A percentile compares a stretch with the other conserved stretches of the same genome.
These are phyloP conservation scores for Sapajus apella DNA, from an alignment of 2,113 vertebrate genomes.

Conservation along the genomic window DNA sequence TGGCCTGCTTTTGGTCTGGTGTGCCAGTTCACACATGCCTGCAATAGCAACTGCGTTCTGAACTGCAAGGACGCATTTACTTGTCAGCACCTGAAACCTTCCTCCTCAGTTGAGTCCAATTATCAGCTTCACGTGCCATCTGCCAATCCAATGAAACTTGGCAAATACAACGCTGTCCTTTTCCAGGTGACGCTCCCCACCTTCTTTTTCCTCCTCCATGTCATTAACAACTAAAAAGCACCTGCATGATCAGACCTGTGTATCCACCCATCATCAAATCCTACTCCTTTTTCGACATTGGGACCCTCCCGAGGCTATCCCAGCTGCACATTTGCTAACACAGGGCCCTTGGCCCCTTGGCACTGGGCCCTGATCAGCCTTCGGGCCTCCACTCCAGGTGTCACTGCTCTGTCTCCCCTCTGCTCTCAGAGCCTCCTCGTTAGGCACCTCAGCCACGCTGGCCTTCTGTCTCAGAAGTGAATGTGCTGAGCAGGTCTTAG, in stretches of 20 bases:
- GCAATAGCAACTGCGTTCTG: neutral
- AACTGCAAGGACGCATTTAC: rapidly evolving
- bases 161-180: neutral
- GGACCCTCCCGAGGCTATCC: neutral
- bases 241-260: neutral
- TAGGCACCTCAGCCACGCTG: neutral
- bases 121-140: neutral
- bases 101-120: neutral
- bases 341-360: too few species aligned
- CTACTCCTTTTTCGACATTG: rapidly evolving
- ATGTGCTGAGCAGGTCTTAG: neutral
- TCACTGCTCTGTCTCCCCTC: neutral
- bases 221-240: neutral
- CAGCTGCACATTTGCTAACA: neutral
- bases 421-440: neutral
- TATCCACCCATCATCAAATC: neutral
- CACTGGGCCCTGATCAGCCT: neutral
- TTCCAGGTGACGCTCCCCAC: neutral
- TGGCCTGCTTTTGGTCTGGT: neutral
- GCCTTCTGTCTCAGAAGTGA: neutral
- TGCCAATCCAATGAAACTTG: neutral
- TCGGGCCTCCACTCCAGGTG: neutral
- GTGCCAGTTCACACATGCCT: neutral
- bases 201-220: neutral
- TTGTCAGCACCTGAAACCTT: neutral